These are phyloP conservation scores for Himalopsyche tibetana DNA, from an alignment of 2,888 invertebrate species.

Conservation along the genomic window DNA sequence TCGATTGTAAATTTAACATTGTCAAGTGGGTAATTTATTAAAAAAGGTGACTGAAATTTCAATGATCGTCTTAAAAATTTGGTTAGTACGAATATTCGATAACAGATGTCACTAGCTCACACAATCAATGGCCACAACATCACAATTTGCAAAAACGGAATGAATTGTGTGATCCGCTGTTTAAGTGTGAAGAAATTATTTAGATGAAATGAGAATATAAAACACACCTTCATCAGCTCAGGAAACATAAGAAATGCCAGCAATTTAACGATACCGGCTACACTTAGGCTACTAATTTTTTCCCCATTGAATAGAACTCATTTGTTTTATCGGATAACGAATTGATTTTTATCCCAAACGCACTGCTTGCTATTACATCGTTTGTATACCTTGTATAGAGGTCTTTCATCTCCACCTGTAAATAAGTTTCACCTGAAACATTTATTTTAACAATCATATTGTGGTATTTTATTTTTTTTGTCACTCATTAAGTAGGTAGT, in stretches of 20 bases:
- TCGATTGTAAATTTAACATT: too few relatives aligned
- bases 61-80: too few relatives aligned
- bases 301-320: conserved; percentile 73
- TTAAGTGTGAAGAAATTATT: too few relatives aligned
- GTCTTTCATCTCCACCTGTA: conserved; percentile 68
- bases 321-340: conserved; percentile 74
- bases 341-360: conserved; percentile 75
- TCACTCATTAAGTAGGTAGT: too few relatives aligned
- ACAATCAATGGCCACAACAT: too few relatives aligned
- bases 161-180: too few relatives aligned
- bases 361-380: conserved; percentile 76
- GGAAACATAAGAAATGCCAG: conserved; percentile 47
- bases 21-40: too few relatives aligned
- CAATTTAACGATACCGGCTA: conserved; percentile 45
- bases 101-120: too few relatives aligned
- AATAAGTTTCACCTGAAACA: conserved; percentile 27
- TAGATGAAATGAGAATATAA: background rate
- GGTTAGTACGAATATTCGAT: too few relatives aligned
- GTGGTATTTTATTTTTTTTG: too few relatives aligned
- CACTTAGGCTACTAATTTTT: conserved; percentile 65
- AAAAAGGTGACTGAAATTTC: too few relatives aligned
- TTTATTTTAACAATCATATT: background rate
- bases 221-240: conserved; percentile 50
- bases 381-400: conserved; percentile 73
- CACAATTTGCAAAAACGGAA: too few relatives aligned